phyloP scores from a whole-genome alignment of 2,888 invertebrate genomes.

The Alcis repandata region DNA sequence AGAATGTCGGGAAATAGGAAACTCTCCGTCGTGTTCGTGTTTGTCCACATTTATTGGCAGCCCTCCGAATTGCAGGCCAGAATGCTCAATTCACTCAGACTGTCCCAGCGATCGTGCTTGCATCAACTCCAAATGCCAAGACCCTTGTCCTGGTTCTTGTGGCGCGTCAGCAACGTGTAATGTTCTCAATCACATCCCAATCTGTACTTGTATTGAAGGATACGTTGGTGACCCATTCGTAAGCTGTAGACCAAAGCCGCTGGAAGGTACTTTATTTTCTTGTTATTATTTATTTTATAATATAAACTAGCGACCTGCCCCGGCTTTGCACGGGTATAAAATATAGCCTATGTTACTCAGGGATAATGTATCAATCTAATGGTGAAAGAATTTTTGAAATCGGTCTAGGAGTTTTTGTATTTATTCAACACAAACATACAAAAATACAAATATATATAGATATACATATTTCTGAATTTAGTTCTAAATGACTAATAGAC shows the following conservation, averaged over 20 bases:
- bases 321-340: no score
- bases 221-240: constrained; percentile 92
- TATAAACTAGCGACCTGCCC: no score
- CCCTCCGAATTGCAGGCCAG: constrained; percentile 90
- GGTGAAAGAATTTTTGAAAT: no score
- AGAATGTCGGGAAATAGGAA: constrained; percentile 87
- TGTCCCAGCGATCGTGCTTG: constrained; percentile 92
- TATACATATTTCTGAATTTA: not conserved
- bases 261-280: constrained; percentile 75
- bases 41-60: constrained; percentile 88
- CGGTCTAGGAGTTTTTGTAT: no score
- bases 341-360: no score
- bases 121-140: constrained; percentile 90
- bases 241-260: constrained; percentile 83
- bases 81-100: constrained; percentile 91
- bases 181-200: constrained; percentile 91
- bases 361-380: no score
- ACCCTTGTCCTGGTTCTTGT: constrained; percentile 93
- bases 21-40: constrained; percentile 89
- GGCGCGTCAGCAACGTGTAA: constrained; percentile 87
- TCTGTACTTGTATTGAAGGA: constrained; percentile 90
- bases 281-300: not conserved
- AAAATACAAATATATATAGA: not conserved
- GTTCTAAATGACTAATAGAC: no score
- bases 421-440: no score